Evolutionary conservation across 2,113 vertebrate species (phyloP).

Genomic region (Menidia beryllina): DNA sequence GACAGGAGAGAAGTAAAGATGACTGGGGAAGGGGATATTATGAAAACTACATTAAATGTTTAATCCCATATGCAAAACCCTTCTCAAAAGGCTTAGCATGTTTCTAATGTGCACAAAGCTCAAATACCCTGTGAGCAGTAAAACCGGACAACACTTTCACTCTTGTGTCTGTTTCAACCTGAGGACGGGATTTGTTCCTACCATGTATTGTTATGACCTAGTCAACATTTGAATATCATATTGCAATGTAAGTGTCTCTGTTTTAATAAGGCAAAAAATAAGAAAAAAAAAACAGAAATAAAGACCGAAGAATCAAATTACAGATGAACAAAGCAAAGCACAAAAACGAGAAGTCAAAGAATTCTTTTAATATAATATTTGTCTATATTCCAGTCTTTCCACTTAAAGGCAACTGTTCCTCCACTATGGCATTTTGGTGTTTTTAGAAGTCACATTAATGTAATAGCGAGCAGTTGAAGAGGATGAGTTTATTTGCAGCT

Average conservation of each 20-base stretch:
- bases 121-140: slow-evolving; percentile 76
- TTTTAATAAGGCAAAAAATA: slow-evolving; percentile 77
- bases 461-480: slow-evolving; percentile 69
- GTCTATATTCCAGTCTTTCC: slow-evolving; percentile 69
- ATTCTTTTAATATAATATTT: slow-evolving; percentile 60
- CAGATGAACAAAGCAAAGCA: slow-evolving; percentile 57
- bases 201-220: slow-evolving; percentile 58
- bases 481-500: slow-evolving; percentile 72
- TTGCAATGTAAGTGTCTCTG: slow-evolving; percentile 73
- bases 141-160: slow-evolving; percentile 47
- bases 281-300: slow-evolving; percentile 39
- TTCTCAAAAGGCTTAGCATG: slow-evolving; percentile 47
- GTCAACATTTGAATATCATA: slow-evolving; percentile 59
- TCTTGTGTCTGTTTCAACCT: slow-evolving; percentile 58
- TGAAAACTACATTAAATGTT: slow-evolving; percentile 44
- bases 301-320: slow-evolving; percentile 55
- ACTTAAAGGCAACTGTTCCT: slow-evolving; percentile 77
- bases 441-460: slow-evolving; percentile 66
- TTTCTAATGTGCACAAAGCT: slow-evolving; percentile 71
- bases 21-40: slow-evolving; percentile 14
- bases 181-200: slow-evolving; percentile 68
- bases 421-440: slow-evolving; percentile 80
- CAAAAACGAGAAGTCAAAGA: slow-evolving; percentile 43
- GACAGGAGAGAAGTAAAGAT: slow-evolving; percentile 26
- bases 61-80: slow-evolving; percentile 56